Percentiles rank a stretch among this genome's conserved stretches.
Evolutionary conservation across 2,797 vertebrate species (phyloP).

Genomic region (Eospalax fontanierii): DNA sequence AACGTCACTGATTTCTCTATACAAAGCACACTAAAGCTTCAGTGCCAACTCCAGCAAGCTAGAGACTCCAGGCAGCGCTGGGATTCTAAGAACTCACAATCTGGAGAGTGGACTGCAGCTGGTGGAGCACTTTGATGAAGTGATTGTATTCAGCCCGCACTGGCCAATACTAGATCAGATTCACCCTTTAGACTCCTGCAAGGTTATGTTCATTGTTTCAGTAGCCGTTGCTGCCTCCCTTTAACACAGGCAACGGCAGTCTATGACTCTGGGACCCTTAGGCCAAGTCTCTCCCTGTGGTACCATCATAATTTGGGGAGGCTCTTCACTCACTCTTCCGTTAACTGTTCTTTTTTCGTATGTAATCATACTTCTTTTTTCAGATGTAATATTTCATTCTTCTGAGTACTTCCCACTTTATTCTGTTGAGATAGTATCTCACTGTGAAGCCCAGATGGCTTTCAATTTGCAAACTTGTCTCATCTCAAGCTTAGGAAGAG

Average conservation of each 20-base stretch:
- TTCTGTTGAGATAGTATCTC: not conserved
- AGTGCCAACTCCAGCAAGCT: conserved; percentile 69
- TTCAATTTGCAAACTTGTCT: not conserved
- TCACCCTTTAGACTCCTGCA: conserved; percentile 31
- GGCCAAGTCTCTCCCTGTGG: not conserved
- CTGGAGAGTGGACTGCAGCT: conserved; percentile 73
- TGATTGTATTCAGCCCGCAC: conserved; percentile 36
- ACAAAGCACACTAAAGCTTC: conserved; percentile 73
- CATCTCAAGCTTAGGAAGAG: no score
- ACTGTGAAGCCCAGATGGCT: not conserved
- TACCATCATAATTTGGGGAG: not conserved
- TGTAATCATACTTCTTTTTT: conserved; percentile 54
- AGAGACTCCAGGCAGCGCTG: conserved; percentile 67
- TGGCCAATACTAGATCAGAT: conserved; percentile 60
- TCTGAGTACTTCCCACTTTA: not conserved
- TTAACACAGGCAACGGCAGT: not conserved
- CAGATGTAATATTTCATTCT: conserved; percentile 53
- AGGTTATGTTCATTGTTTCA: conserved; percentile 62
- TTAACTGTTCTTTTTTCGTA: conserved; percentile 14
- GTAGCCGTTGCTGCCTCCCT: not conserved
- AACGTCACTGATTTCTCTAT: conserved; percentile 73
- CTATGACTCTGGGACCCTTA: not conserved
- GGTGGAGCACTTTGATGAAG: conserved; percentile 35
- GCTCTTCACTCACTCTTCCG: not conserved
- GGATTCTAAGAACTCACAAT: conserved; percentile 71